A percentile compares a stretch with the other conserved stretches of the same genome.
These are phyloP conservation scores for Synanthedon vespiformis DNA, from an alignment of 2,888 invertebrate genomes.

Conservation along the genomic window DNA sequence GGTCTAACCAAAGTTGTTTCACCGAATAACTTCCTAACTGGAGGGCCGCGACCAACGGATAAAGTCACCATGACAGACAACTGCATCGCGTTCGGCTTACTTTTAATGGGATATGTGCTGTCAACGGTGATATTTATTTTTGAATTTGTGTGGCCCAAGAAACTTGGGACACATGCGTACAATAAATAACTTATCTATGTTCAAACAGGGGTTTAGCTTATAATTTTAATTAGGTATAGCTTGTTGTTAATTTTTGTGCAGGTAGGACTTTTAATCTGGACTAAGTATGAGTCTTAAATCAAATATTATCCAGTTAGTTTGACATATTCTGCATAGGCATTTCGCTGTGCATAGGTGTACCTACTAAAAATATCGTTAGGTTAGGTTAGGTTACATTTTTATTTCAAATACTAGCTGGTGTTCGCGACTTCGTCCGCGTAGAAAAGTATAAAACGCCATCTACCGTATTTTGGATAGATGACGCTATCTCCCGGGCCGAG, in stretches of 20 bases:
- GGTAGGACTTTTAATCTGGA: background rate
- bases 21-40: slow-evolving; percentile 5
- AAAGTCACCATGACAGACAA: slow-evolving; percentile 17
- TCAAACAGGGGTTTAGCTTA: background rate
- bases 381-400: too few relatives aligned
- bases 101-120: slow-evolving; percentile 19
- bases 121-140: slow-evolving; percentile 18
- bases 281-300: too few relatives aligned
- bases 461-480: too few relatives aligned
- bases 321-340: too few relatives aligned
- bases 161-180: background rate
- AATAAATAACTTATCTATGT: background rate
- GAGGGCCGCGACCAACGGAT: slow-evolving; percentile 13
- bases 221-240: background rate
- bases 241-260: background rate
- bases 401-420: too few relatives aligned
- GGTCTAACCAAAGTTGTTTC: slow-evolving; percentile 9
- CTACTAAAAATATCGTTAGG: too few relatives aligned
- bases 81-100: slow-evolving; percentile 19
- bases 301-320: too few relatives aligned
- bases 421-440: too few relatives aligned
- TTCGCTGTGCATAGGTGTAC: too few relatives aligned
- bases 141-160: slow-evolving; percentile 15
- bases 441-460: too few relatives aligned
- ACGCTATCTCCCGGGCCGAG: too few relatives aligned